Evolutionary conservation across 2,113 vertebrate species (phyloP), one percentile per base, ranked within the genome.

Genomic region (Ranitomeya imitator): DNA sequence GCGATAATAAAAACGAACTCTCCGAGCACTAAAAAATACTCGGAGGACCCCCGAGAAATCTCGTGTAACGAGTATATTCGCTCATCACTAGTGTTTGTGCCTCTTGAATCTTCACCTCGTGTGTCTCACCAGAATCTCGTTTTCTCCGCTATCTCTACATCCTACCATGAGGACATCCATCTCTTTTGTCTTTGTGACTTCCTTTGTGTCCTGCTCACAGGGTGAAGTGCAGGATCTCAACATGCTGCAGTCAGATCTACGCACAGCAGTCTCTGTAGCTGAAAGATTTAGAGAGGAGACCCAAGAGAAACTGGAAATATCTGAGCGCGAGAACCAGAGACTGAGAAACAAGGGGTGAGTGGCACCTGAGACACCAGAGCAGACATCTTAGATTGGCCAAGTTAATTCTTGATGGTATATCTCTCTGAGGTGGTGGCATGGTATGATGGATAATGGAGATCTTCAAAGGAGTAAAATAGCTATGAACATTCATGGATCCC

Each of bases 161-260:
- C 63, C 37, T 14, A 65, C 1, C 63, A 12, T 16, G 11, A 60
- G 59, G 16, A 60, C 59, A 45, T 3, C 21, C 13, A 65, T 37
- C 31, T 45, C 16, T 18, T 74, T 45, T 4, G 19, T 7, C 0
- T 51, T 18, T n/a, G 1, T 51, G 11, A 6, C 45, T 51, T 23
- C 37, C 31, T 74, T 16, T 16, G 10, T 74, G 8, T 74, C 6
- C 3, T 45, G 26, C 13, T 18, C 7, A 26, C 76, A 96, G 96
- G 90, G 86, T 0, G 95, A 96, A 79, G 93, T 92, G 0, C 92
- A 81, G 1, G 96, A 96, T 80, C 96, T 95, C 95, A 91, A 92
- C 86, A 95, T 96, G 92, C 96, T 96, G 91, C 96, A 96, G 92
- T 90, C 94, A 9, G 96, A 96, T 91, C 93, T 96, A 19, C 95